phyloP scores from a whole-genome alignment of 2,888 invertebrate genomes.

The Thereva nobilitata region DNA sequence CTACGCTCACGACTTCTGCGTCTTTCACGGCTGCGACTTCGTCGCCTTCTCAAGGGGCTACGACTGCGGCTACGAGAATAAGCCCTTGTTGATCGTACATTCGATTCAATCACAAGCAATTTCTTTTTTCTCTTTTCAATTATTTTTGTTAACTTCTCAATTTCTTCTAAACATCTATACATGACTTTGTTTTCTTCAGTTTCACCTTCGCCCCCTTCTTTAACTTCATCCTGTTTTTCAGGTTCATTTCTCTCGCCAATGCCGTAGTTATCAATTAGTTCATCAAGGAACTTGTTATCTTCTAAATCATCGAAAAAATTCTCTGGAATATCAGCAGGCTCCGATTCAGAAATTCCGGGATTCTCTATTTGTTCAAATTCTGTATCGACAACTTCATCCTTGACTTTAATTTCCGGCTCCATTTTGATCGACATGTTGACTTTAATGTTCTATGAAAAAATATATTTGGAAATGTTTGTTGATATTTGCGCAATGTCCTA shows the following conservation, averaged over 20 bases:
- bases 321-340: conserved; percentile 32
- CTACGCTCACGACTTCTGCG: not conserved
- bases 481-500: too few relatives aligned
- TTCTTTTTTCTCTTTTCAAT: conserved; percentile 18
- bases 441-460: not conserved
- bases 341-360: not conserved
- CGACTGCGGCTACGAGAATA: not conserved
- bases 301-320: conserved; percentile 35
- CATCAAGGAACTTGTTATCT: conserved; percentile 26
- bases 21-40: not conserved
- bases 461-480: not conserved
- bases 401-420: conserved; percentile 15
- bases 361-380: conserved; percentile 10
- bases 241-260: not conserved
- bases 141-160: not conserved
- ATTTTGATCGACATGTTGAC: not conserved
- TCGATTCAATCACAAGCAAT: not conserved
- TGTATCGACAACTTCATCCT: conserved; percentile 19
- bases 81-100: not conserved
- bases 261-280: conserved; percentile 14
- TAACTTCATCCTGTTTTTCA: not conserved
- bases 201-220: not conserved
- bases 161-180: not conserved
- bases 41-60: not conserved
- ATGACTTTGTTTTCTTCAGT: not conserved